phyloP scores from a whole-genome alignment of 2,113 vertebrate genomes.

The Myiozetetes cayanensis region DNA sequence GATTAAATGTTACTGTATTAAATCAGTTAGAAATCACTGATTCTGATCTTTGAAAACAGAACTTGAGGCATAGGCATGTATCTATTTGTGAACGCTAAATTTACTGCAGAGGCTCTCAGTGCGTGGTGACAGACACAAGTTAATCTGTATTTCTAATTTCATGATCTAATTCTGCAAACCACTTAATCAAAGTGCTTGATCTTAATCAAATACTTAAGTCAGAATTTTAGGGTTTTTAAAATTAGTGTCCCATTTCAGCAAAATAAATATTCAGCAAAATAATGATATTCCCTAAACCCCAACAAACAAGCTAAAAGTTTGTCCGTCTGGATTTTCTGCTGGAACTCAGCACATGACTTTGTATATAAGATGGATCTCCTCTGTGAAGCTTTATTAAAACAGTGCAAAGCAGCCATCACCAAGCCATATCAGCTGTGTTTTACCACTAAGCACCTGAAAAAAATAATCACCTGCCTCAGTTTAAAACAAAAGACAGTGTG shows the following conservation, averaged over 20 bases:
- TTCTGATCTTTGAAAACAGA: conserved; percentile 57
- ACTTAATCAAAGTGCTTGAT: background rate
- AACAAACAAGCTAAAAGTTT: background rate
- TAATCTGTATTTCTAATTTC: background rate
- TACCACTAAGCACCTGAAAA: background rate
- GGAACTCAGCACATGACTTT: background rate
- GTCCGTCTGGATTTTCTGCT: background rate
- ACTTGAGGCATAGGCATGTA: conserved; percentile 31
- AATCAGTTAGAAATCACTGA: conserved; percentile 63
- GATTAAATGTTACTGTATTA: conserved; percentile 60
- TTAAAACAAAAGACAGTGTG: background rate
- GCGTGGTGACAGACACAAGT: background rate
- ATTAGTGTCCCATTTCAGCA: background rate
- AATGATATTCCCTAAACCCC: background rate
- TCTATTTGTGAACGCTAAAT: conserved; percentile 57
- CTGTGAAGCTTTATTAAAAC: background rate
- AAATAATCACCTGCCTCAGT: background rate
- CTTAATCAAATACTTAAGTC: background rate
- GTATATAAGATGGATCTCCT: background rate
- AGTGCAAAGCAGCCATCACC: background rate
- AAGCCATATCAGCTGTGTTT: background rate
- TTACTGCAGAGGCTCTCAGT: background rate
- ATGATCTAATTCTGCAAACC: background rate
- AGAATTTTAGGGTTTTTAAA: background rate
- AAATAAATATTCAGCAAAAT: background rate